Percentiles rank a stretch among this genome's conserved stretches.
phyloP scores from a whole-genome alignment of 2,888 invertebrate species.

The Sepioteuthis lessoniana region DNA sequence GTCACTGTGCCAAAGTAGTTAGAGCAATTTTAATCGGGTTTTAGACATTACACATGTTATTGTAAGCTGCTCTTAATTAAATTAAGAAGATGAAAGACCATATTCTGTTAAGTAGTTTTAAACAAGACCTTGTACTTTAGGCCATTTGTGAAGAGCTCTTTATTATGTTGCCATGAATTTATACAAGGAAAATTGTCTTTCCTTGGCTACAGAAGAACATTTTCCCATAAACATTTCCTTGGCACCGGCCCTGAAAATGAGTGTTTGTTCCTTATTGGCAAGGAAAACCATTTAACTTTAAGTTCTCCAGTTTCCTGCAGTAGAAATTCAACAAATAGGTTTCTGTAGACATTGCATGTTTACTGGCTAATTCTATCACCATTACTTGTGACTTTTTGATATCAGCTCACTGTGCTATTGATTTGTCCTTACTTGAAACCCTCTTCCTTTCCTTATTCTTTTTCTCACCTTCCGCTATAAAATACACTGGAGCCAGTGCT shows the following conservation, averaged over 20 bases:
- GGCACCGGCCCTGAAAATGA: not conserved
- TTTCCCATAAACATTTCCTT: not conserved
- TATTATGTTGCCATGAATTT: too few species aligned
- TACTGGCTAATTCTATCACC: conserved; percentile 33
- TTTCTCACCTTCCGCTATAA: not conserved
- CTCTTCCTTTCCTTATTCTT: too few species aligned
- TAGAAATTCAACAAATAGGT: not conserved
- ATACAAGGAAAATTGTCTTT: too few species aligned
- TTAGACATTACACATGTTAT: too few species aligned
- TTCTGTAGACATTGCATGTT: not conserved
- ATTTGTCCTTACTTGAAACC: not conserved
- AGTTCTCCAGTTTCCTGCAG: conserved; percentile 33
- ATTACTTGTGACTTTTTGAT: conserved; percentile 14
- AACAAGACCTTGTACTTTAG: too few species aligned
- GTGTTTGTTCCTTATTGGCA: conserved; percentile 10
- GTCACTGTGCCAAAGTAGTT: too few species aligned
- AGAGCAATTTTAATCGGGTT: too few species aligned
- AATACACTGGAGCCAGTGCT: not conserved
- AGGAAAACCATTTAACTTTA: not conserved
- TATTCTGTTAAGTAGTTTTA: too few species aligned
- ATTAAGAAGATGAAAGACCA: too few species aligned
- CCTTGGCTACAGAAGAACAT: not conserved
- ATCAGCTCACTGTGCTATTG: not conserved
- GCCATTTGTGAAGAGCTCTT: too few species aligned
- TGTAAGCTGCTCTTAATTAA: too few species aligned